These are phyloP conservation scores for Zoanthus sociatus DNA, from an alignment of 92 coral and sea anemone genomes.

Conservation along the genomic window DNA sequence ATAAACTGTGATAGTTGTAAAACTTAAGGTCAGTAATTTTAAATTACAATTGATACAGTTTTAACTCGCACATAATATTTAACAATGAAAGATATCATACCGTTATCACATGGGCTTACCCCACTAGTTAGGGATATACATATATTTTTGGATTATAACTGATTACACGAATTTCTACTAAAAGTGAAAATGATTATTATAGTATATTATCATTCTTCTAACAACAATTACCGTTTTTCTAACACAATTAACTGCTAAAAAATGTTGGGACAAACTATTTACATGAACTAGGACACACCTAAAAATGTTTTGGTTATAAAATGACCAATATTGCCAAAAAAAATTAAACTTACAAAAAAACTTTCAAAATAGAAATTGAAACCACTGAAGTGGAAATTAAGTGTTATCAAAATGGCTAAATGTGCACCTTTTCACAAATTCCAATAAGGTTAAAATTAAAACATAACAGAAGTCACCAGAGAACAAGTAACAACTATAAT, in stretches of 20 bases:
- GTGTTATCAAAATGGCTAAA: too few relatives aligned
- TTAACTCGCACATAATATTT: neutral
- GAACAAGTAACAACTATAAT: too few relatives aligned
- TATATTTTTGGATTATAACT: neutral
- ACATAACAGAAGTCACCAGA: too few relatives aligned
- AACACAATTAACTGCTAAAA: neutral
- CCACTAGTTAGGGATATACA: neutral
- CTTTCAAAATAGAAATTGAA: too few relatives aligned
- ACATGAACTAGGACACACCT: neutral
- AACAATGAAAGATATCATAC: neutral
- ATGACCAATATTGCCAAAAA: neutral
- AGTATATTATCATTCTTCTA: neutral
- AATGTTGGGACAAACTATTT: neutral
- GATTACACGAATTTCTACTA: neutral
- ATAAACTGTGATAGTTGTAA: too few relatives aligned
- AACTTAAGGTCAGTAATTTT: too few relatives aligned
- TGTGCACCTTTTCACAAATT: too few relatives aligned
- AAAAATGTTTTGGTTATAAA: neutral
- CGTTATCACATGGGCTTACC: neutral
- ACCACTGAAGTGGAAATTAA: too few relatives aligned
- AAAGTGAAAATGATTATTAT: neutral
- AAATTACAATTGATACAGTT: too few relatives aligned
- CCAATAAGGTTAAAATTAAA: too few relatives aligned
- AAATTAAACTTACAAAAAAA: neutral
- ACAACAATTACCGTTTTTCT: neutral